A percentile compares a stretch with the other conserved stretches of the same genome.
Conservation (phyloP, 2,113 vertebrate genomes). For the Anhinga anhinga region DNA sequence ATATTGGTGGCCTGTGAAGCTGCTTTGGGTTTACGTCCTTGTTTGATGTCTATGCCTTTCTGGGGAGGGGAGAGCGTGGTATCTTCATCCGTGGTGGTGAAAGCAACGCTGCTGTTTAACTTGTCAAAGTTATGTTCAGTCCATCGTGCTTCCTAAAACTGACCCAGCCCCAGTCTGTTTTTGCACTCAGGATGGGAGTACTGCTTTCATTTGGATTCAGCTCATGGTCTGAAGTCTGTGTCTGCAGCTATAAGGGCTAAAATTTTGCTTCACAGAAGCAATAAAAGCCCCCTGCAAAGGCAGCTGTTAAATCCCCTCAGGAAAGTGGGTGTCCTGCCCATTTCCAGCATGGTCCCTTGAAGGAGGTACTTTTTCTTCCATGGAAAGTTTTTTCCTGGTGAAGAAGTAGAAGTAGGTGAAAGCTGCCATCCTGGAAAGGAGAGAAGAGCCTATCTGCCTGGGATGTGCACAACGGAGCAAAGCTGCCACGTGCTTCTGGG, state of each 20-base stretch:
- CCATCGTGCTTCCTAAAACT: neutral
- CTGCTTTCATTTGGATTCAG: neutral
- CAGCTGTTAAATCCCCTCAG: neutral
- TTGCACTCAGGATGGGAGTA: fast-evolving
- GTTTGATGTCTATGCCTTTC: neutral
- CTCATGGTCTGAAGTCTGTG: neutral
- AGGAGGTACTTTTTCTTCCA: neutral
- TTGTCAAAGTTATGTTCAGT: fast-evolving
- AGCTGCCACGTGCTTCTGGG: fast-evolving
- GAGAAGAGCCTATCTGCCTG: neutral
- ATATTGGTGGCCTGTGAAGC: fast-evolving
- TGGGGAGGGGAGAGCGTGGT: neutral
- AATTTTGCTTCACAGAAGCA: fast-evolving
- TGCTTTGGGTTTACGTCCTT: neutral
- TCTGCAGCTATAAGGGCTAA: neutral
- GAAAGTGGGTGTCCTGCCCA: fast-evolving
- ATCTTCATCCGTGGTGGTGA: neutral
- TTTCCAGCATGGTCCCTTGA: neutral
- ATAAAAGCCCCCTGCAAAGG: neutral
- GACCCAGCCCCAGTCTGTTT: neutral
- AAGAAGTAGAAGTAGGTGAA: neutral
- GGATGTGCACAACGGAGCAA: neutral
- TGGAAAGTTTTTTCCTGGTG: neutral
- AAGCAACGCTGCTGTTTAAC: neutral
- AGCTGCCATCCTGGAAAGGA: neutral